These are phyloP conservation scores for Halocynthia aurantium DNA, from an alignment of 23 tunicate genomes.

Conservation along the genomic window DNA sequence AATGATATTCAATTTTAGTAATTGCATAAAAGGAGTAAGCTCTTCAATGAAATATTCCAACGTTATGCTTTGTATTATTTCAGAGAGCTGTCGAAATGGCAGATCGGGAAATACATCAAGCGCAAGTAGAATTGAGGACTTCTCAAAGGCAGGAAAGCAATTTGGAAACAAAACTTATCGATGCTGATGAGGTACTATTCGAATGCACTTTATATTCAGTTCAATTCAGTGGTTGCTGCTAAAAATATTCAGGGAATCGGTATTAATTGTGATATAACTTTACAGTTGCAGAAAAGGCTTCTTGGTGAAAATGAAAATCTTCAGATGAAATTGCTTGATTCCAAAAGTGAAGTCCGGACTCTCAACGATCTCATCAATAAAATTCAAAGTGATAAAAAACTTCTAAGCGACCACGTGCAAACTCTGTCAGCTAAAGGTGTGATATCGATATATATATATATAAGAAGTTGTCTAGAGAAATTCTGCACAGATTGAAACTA, in stretches of 20 bases:
- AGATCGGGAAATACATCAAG: conserved; percentile 83
- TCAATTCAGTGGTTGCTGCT: neutral
- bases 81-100: conserved; percentile 87
- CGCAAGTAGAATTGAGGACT: conserved; percentile 64
- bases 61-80: neutral
- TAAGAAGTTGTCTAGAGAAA: too few relatives aligned
- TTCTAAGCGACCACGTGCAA: conserved; percentile 64
- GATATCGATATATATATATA: neutral
- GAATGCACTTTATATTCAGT: neutral
- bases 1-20: neutral
- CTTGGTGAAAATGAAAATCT: conserved; percentile 55
- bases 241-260: neutral
- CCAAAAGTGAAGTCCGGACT: conserved; percentile 39
- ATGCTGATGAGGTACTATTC: conserved; percentile 30
- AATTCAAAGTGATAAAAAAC: conserved; percentile 69
- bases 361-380: conserved; percentile 67
- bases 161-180: conserved; percentile 45
- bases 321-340: conserved; percentile 41
- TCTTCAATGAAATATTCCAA: neutral
- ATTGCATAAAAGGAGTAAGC: neutral
- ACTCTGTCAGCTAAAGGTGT: conserved; percentile 45
- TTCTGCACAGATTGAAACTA: too few relatives aligned
- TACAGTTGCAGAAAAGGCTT: conserved; percentile 48
- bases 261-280: neutral
- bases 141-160: conserved; percentile 59